phyloP scores from a whole-genome alignment of 2,797 vertebrate genomes.

The Peromyscus aztecus region DNA sequence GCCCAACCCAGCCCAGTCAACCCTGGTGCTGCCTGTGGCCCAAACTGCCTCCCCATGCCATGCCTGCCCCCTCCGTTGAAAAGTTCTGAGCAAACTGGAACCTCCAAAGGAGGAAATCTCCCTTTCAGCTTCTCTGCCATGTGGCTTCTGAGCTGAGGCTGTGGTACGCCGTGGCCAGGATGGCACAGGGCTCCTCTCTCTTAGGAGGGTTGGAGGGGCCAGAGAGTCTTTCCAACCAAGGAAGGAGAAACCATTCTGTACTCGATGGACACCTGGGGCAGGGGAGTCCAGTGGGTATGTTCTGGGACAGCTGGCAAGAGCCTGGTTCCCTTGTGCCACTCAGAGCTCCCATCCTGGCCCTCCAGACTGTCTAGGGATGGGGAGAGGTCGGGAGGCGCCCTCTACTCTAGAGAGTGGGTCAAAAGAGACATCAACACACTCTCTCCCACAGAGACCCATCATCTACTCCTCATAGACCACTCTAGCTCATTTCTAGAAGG shows the following conservation, averaged over 20 bases:
- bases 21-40: accelerated
- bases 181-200: background rate
- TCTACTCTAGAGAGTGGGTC: background rate
- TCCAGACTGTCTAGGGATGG: accelerated
- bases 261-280: background rate
- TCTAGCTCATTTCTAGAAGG: background rate
- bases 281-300: accelerated
- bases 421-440: background rate
- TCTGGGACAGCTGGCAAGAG: background rate
- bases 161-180: background rate
- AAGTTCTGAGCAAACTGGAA: background rate
- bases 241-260: background rate
- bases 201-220: background rate
- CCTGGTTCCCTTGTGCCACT: accelerated
- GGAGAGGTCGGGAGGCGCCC: background rate
- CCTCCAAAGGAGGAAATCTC: background rate
- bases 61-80: background rate
- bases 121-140: background rate
- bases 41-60: accelerated
- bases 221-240: background rate
- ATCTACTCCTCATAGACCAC: background rate
- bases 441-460: background rate
- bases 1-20: background rate
- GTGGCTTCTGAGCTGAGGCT: background rate
- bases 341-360: background rate